Conservation (phyloP, 2,113 vertebrate genomes). For the Hystrix cristata region DNA sequence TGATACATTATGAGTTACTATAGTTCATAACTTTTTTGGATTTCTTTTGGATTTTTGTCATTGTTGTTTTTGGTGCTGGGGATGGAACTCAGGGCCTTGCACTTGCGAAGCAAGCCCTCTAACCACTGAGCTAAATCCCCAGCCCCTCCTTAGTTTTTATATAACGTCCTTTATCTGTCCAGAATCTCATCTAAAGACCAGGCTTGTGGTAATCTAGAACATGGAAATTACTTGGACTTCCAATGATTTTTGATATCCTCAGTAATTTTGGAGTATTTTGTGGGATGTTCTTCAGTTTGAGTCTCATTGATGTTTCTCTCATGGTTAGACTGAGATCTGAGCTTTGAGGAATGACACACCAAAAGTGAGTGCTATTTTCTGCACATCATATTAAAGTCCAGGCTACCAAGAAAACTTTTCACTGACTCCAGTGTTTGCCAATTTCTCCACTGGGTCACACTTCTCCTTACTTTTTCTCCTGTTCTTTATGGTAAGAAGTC, state of each 20-base stretch:
- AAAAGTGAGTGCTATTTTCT: background rate
- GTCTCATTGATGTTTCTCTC: background rate
- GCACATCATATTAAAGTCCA: background rate
- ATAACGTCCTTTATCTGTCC: background rate
- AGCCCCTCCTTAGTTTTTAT: background rate
- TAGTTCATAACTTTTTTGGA: background rate
- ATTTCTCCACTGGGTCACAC: accelerated
- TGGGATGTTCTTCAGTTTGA: background rate
- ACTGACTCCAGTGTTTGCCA: background rate
- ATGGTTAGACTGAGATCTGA: background rate
- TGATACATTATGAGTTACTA: background rate
- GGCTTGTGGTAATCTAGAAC: background rate
- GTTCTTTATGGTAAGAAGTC: background rate
- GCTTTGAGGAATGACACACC: background rate
- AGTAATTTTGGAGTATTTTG: background rate
- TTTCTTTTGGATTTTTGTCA: background rate
- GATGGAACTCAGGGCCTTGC: no score
- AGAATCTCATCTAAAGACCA: background rate
- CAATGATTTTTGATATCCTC: background rate
- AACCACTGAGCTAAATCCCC: no score
- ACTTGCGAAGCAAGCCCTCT: no score
- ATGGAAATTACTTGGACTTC: background rate
- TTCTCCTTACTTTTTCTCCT: background rate
- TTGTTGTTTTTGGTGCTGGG: no score
- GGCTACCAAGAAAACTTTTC: no score